Conservation (phyloP, 1,140 invertebrate genomes). For the Popillia japonica region DNA sequence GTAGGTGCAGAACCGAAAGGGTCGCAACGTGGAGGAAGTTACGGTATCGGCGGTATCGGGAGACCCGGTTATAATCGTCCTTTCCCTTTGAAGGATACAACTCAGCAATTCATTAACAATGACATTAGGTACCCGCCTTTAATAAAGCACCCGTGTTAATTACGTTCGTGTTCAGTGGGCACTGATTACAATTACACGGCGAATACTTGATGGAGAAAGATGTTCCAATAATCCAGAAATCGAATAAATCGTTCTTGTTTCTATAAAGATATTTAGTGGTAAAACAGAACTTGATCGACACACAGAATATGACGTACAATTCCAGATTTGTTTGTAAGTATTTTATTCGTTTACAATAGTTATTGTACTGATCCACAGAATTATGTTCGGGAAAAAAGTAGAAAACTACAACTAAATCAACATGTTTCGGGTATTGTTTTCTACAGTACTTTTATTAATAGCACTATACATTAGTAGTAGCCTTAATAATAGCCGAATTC, state of each 20-base stretch:
- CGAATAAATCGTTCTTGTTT: neutral
- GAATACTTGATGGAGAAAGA: neutral
- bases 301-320: no score
- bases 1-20: neutral
- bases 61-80: conserved; percentile 4
- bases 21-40: neutral
- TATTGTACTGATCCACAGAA: no score
- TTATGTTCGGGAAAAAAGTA: no score
- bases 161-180: conserved; percentile 4
- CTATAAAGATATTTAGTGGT: no score
- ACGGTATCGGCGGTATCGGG: neutral
- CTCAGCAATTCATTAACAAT: conserved; percentile 6
- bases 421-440: no score
- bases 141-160: conserved; percentile 11
- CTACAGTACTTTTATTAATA: no score
- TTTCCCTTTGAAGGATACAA: conserved; percentile 5
- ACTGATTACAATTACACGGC: neutral
- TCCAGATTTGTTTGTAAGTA: no score
- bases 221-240: neutral
- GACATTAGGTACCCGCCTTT: conserved; percentile 4
- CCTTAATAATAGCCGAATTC: no score
- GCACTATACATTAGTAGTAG: no score
- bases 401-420: no score
- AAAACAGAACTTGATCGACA: no score
- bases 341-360: no score